Evolutionary conservation across 2,888 invertebrate species (phyloP), one percentile per base, ranked within the genome.

Genomic region (Tuta absoluta): DNA sequence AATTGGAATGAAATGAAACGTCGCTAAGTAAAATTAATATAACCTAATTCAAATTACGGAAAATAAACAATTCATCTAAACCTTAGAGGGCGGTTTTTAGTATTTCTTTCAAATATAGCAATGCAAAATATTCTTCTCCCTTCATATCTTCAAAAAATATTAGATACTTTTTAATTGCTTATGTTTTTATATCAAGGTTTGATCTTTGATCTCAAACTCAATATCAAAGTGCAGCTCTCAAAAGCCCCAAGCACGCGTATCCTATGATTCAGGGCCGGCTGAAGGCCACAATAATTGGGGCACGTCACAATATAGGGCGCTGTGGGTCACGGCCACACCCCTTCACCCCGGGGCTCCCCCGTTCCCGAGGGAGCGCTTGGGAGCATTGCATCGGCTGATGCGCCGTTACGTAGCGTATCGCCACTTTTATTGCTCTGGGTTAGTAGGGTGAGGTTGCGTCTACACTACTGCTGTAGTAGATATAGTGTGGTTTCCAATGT

Each of bases 211-310:
- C 7, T 41, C 41, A 41, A 4, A 3, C n/a, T n/a, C 19, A n/a
- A 23, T 37, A 24, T 28, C 37, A 5, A 19, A 49, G 28, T 62
- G 62, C 49, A 53, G 23, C 51, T 23, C 12, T 23, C 56, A 56
- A 33, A 33, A 17, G 17, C 33, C 24, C 8, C 7, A 12, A 33
- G 56, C 12, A n/a, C 10, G 56, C 24, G 33, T 33, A 56, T 60
- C 45, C 60, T 60, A 28, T 45, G 62, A 63, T 69, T 71, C 74
- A 71, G 75, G 74, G 67, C 71, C 72, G 75, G 72, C 19, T 69
- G 84, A 84, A 88, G 88, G 88, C 80, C 85, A 71, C 70, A 67
- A 80, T 84, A 89, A 87, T 87, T 88, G 84, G 89, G 85, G 75
- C 89, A 81, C 77, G 75, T 77, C 80, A 70, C 78, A 69, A 87